Conservation (phyloP, 2,113 vertebrate species). For the Takifugu flavidus region DNA sequence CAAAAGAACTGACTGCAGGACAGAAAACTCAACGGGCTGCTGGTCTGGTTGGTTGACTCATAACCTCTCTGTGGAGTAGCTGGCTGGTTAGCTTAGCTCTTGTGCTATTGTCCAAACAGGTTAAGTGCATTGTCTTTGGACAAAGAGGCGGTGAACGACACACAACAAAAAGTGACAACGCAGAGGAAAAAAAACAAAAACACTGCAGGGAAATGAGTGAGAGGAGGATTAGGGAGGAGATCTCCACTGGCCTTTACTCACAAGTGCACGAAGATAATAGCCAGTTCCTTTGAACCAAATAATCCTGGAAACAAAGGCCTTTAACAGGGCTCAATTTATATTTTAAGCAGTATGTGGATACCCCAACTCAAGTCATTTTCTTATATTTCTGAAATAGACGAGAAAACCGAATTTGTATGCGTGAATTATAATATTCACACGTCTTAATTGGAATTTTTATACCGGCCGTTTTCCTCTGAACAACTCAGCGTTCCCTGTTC, state of each 20-base stretch:
- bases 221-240: constrained; percentile 31
- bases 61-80: no score
- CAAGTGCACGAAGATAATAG: constrained; percentile 50
- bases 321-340: no score
- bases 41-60: constrained; percentile 7
- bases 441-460: background rate
- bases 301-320: background rate
- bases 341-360: no score
- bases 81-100: background rate
- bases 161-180: constrained; percentile 71
- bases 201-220: constrained; percentile 61
- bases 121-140: constrained; percentile 64
- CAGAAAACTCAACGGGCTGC: constrained; percentile 15
- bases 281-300: constrained; percentile 32
- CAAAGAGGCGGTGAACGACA: constrained; percentile 61
- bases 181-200: constrained; percentile 65
- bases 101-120: constrained; percentile 60
- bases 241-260: constrained; percentile 43
- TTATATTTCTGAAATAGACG: background rate
- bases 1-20: constrained; percentile 18
- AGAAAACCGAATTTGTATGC: background rate
- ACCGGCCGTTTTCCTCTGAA: background rate
- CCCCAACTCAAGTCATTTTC: background rate
- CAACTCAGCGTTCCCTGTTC: background rate
- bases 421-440: background rate